phyloP scores from a whole-genome alignment of 2,113 vertebrate species.

The Grammomys surdaster region DNA sequence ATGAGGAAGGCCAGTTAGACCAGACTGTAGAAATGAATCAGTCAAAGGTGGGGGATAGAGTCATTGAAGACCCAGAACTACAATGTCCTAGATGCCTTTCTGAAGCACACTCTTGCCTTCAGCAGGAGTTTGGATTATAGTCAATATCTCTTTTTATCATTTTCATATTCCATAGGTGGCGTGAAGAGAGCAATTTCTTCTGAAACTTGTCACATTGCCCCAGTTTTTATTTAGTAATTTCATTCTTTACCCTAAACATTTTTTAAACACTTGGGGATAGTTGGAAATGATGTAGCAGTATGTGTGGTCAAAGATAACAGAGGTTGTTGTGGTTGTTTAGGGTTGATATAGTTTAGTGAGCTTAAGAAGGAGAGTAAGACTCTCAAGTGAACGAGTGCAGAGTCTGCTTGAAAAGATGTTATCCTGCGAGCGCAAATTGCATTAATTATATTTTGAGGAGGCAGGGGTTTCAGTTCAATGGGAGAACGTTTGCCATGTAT shows the following conservation, averaged over 20 bases:
- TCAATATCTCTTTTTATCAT: background rate
- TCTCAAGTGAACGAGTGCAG: background rate
- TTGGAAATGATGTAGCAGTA: background rate
- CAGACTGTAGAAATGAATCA: background rate
- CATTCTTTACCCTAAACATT: background rate
- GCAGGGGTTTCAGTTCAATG: background rate
- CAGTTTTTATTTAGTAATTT: constrained; percentile 24
- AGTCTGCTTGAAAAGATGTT: background rate
- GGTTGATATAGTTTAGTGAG: background rate
- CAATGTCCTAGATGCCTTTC: background rate
- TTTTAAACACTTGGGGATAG: background rate
- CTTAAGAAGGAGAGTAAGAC: background rate
- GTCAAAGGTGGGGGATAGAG: background rate
- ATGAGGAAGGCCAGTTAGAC: background rate
- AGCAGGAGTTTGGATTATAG: background rate
- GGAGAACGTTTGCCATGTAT: background rate
- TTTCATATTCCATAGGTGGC: background rate
- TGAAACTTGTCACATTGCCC: background rate
- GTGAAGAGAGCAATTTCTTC: background rate
- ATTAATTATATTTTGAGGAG: background rate
- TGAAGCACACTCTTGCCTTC: background rate
- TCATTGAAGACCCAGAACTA: background rate
- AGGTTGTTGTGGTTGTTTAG: background rate
- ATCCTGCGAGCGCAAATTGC: background rate
- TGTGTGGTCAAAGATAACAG: background rate